These are phyloP conservation scores for Phymatocera aterrima DNA, from an alignment of 2,888 invertebrate species.

Conservation along the genomic window DNA sequence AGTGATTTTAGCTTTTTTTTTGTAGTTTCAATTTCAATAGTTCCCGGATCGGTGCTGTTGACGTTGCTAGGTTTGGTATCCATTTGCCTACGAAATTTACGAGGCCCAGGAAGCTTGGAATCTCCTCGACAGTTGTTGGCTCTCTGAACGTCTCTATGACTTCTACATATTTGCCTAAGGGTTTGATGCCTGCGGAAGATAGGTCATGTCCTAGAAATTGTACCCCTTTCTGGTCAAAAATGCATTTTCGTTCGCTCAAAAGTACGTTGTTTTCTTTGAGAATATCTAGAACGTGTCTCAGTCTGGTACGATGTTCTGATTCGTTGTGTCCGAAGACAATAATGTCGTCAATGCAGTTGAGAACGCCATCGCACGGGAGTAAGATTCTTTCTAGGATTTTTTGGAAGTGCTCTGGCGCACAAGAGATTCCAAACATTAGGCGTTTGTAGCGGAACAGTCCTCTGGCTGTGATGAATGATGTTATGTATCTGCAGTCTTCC, in stretches of 20 bases:
- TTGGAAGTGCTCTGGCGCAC: no score
- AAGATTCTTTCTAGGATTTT: no score
- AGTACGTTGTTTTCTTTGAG: no score
- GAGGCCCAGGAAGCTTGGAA: conserved; percentile 60
- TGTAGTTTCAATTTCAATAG: conserved; percentile 25
- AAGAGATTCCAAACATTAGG: no score
- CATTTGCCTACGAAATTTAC: conserved; percentile 61
- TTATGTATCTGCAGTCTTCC: no score
- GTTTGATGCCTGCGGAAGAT: conserved; percentile 34
- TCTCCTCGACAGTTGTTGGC: conserved; percentile 56
- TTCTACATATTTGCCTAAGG: neutral
- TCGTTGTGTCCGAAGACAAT: no score
- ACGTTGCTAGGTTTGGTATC: conserved; percentile 59
- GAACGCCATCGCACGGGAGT: no score
- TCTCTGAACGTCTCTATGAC: neutral
- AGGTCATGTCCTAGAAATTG: conserved; percentile 62
- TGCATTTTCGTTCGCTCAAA: conserved; percentile 61
- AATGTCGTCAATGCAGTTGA: no score
- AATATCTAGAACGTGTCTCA: no score
- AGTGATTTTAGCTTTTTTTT: conserved; percentile 51
- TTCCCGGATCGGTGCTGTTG: conserved; percentile 44
- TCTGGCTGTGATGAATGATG: no score
- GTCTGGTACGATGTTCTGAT: no score
- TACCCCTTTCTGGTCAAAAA: conserved; percentile 53
- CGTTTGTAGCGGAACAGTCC: no score